Evolutionary conservation across 2,113 vertebrate genomes (phyloP), one percentile per base, ranked within the genome.

Genomic region (Menura novaehollandiae): DNA sequence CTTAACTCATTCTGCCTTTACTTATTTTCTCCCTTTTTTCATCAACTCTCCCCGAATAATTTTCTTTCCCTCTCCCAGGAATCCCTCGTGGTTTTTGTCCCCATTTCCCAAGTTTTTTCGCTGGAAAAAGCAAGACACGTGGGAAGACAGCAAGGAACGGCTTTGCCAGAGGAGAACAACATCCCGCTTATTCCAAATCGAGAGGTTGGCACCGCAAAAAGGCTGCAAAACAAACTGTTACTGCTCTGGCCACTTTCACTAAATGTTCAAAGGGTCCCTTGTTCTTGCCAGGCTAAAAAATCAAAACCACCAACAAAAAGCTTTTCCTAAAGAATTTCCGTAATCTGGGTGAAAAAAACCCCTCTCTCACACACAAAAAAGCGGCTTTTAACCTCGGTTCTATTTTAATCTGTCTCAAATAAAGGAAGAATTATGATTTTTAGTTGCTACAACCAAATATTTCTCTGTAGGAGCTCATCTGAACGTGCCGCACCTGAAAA

Each of bases 1-100:
- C 44, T 49, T n/a, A 53, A 49, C 59, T 59, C 47, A 1, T 8
- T 26, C 24, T 63, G 11, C 12, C n/a, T 62, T 56, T 26, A 20
- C 30, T 75, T 21, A 33, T 51, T 74, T 46, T 26, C 39, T 53
- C 63, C 37, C 37, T 73, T 69, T 26, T 16, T 30, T 53, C 47
- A 58, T 46, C 79, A 33, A 1, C 37, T 46, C 35, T 19, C 2
- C 44, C 12, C 3, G 0, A 49, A 66, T 43, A 0, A 41, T 58
- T 82, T 60, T 23, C 7, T 53, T 66, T 62, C 8, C 39, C 28
- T 52, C 60, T 82, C 49, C 43, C 55, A 53, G n/a, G 47, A 30
- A 10, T 32, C 11, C 16, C 59, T 10, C 3, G 11, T 4, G 21
- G 0, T 43, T 60, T 60, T 43, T 43, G 11, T 39, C 26, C 46